Base-by-base conservation (phyloP, 1,140 invertebrate species). In the Parapsyche elsis region DNA sequence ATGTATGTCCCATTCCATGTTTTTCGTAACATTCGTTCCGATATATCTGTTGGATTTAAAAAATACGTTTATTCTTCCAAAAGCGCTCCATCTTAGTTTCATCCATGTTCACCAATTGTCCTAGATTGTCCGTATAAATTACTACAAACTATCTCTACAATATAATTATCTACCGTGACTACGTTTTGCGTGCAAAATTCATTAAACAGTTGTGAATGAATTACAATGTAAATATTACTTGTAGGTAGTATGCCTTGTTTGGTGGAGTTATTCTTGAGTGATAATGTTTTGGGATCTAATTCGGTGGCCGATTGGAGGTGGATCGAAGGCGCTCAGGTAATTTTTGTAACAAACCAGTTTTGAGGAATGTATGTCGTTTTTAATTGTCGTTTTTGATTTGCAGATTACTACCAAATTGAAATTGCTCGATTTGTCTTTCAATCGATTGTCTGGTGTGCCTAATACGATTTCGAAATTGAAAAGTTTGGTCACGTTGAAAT, bases 271-370 rank as follows among this genome's bases (percentile, higher is more conserved):
- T 9, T 71, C 12, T 75, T 83, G 12, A 73, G 26, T 1, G 46
- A 78, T 19, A 83, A 83, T 46, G 30, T 76, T 38, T 57, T 83
- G 30, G 81, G 79, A 5, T 57, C 9, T 12, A 16, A 5, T 21
- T 24, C 64, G 0, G 7, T 14, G 0, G 14, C n/a, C 19, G 76
- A 79, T 67, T 83, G 81, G 81, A 78, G 59, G 23, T 83, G 81
- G 81, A 59, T 83, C 1, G 78, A 80, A 57, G 78, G 79, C 7
- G n/a, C n/a, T 14, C 75, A 80, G 67, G 81, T 82, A n/a, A 0
- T 76, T 45, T 61, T 46, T 12, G 4, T 16, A 14, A 16, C 26
- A n/a, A 71, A 2, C 0, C 9, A 30, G 5, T 10, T 71, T n/a
- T 70, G 19, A 12, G 1, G 12, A 70, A 70, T 7, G 21, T 14